Base-by-base conservation (phyloP, 2,113 vertebrate species). In the Montifringilla adamsi region DNA sequence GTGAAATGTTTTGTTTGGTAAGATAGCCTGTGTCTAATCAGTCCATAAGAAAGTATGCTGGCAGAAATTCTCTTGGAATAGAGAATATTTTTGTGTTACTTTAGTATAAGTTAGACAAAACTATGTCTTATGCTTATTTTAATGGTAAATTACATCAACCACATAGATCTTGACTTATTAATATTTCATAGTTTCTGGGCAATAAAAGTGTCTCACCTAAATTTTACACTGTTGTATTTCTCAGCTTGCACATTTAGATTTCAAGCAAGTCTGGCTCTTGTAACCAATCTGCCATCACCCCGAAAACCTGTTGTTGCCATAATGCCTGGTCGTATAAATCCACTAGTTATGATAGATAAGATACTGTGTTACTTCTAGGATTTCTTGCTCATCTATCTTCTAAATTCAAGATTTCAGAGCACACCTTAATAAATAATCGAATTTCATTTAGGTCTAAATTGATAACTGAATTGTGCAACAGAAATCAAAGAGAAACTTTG, bases 151-250 rank as follows among this genome's bases (percentile, higher is more conserved):
- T 96, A 93, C 62, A 75, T 94, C 86, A 97, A 94, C 90, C 49
- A 87, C 35, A 93, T 88, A 96, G 94, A 96, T 97, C 41, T 68
- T 93, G 81, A 94, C 30, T 84, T 80, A 90, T 44, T 87, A 86
- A 20, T 81, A 49, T 88, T 75, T 95, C 83, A 92, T 62, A 87
- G 56, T 52, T 94, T 22, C 75, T 43, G 26, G 67, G 37, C 39
- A 96, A 93, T 94, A 92, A 91, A 97, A 97, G 21, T 93, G 47
- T 91, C 85, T 81, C 81, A 76, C 93, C 19, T 95, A 95, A 95
- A 97, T 95, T 96, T 97, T 86, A 82, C 53, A 64, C 4, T 94
- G 24, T 76, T 94, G 84, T 95, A 89, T 90, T 94, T 93, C 64
- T 97, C 70, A 59, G 30, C 28, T 93, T 92, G 56, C 9, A 11